A percentile compares a stretch with the other conserved stretches of the same genome.
These are phyloP conservation scores for Pseudomugil tenellus DNA, from an alignment of 2,797 vertebrate genomes.

Conservation along the genomic window DNA sequence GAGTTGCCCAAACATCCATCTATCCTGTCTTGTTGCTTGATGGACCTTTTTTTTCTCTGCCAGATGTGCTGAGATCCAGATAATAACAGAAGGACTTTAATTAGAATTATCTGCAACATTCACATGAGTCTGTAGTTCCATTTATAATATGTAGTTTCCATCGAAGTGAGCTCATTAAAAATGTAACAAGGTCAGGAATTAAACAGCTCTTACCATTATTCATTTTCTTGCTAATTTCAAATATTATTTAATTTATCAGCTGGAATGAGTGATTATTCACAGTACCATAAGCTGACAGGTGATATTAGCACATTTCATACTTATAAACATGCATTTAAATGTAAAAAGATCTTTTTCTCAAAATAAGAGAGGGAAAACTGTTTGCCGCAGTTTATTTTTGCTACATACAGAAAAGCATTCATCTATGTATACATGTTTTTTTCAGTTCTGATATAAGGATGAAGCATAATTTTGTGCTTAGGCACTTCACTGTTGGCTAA, in stretches of 20 bases:
- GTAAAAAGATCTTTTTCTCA: not conserved
- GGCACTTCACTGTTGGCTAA: conserved; percentile 45
- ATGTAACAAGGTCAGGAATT: conserved; percentile 86
- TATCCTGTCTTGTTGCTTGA: conserved; percentile 55
- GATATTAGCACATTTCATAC: conserved; percentile 53
- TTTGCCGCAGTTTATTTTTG: not conserved
- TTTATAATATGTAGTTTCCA: conserved; percentile 79
- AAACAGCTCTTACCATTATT: conserved; percentile 82
- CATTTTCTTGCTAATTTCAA: conserved; percentile 83
- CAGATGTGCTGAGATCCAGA: conserved; percentile 63
- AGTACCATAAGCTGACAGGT: conserved; percentile 62
- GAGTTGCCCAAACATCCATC: conserved; percentile 45
- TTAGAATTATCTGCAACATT: conserved; percentile 82
- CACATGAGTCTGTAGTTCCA: conserved; percentile 73
- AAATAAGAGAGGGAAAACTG: not conserved
- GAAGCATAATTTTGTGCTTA: conserved; percentile 38
- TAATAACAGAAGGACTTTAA: conserved; percentile 73
- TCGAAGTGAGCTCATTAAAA: conserved; percentile 83
- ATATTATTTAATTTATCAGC: conserved; percentile 83
- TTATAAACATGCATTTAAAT: conserved; percentile 34
- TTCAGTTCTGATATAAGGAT: conserved; percentile 27
- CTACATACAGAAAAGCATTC: conserved; percentile 13
- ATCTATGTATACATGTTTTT: not conserved
- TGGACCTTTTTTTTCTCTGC: conserved; percentile 17
- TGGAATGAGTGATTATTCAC: conserved; percentile 77